Base-by-base conservation (phyloP, 2,888 invertebrate species). In the Agrotis exclamationis region DNA sequence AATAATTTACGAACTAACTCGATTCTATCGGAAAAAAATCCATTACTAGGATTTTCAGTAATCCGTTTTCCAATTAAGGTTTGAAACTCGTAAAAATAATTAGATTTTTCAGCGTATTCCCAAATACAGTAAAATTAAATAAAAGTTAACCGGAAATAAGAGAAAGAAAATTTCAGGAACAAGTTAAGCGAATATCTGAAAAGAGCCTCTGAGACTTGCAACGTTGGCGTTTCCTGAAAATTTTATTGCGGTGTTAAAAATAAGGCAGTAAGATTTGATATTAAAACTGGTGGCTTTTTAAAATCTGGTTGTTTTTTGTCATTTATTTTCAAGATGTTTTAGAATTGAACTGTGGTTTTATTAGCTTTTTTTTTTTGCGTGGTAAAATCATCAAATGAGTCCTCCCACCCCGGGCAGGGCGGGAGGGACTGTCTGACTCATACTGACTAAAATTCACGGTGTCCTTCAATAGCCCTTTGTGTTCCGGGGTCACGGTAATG, bases 31-130 rank as follows among this genome's bases (percentile, higher is more conserved):
- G 11, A 47, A 64, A 63, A 56, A 60, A 81, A 57, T 39, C 56
- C 50, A 22, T 24, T 39, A 48, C 77, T 71, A 65, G 72, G 62
- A 81, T 78, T 76, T 53, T 50, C 28, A 6, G 64, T 78, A 71
- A 78, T 77, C 78, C 78, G 53, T 78, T 78, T 78, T 77, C 47
- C 78, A 82, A 78, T 78, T 71, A 82, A 65, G 64, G 54, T 11
- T 71, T 77, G 51, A 63, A 63, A 63, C 48, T 28, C 18, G 50
- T 47, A 70, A 82, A 80, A 67, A 67, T 73, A 73, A 82, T 71
- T 66, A 71, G 24, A 57, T 62, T 66, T 80, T 45, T 68, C 74
- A 56, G 44, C 44, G 60, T 60, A 51, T 63, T 74, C 1, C 24
- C 56, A 58, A 80, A 20, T 64, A 51, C 22, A 51, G 56, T 44